Conservation (phyloP, 1,140 invertebrate species). For the Pollicipes pollicipes region DNA sequence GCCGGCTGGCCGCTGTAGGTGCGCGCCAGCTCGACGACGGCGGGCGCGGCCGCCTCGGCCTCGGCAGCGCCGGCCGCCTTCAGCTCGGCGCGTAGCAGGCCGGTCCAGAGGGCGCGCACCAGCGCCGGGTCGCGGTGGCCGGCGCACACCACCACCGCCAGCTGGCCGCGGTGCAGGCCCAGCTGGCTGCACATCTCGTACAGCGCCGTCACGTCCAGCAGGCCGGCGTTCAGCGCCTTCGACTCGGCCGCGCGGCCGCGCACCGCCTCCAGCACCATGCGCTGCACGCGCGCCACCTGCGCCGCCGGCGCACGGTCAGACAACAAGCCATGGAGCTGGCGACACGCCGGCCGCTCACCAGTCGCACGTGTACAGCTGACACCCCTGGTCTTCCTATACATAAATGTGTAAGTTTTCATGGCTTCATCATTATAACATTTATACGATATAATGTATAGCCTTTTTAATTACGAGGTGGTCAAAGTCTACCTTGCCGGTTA, state of each 20-base stretch:
- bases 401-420: too few species aligned
- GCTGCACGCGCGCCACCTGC: conserved; percentile 53
- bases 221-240: conserved; percentile 32
- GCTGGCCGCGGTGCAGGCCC: conserved; percentile 61
- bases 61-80: neutral
- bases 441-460: too few species aligned
- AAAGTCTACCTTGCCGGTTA: too few species aligned
- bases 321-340: neutral
- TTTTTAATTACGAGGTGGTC: too few species aligned
- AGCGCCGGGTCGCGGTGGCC: conserved; percentile 42
- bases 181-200: conserved; percentile 36
- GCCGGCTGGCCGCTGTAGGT: neutral
- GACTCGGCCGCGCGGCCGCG: conserved; percentile 20
- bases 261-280: conserved; percentile 43
- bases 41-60: neutral
- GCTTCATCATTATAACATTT: too few species aligned
- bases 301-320: neutral
- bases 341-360: neutral
- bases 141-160: conserved; percentile 59
- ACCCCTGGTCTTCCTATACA: too few species aligned
- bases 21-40: neutral
- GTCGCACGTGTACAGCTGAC: too few species aligned
- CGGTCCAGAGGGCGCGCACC: conserved; percentile 14
- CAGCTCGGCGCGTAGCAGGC: neutral
- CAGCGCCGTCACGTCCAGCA: conserved; percentile 36